Percentiles rank a stretch among this genome's conserved stretches.
phyloP scores from a whole-genome alignment of 2,888 invertebrate genomes.

The Leucophenga montana region DNA sequence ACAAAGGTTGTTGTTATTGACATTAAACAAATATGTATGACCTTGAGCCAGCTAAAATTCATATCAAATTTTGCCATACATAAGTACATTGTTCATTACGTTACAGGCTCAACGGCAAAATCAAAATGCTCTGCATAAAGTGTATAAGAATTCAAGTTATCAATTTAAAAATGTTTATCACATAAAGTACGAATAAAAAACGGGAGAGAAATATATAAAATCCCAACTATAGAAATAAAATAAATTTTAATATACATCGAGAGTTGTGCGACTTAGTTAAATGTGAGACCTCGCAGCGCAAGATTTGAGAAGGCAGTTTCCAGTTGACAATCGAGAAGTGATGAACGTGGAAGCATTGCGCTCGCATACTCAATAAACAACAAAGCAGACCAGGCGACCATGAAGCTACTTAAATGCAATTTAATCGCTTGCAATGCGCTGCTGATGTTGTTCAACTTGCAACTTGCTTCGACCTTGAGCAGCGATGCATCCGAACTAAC shows the following conservation, averaged over 20 bases:
- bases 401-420: conserved; percentile 44
- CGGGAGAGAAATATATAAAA: background rate
- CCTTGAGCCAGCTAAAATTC: too few relatives aligned
- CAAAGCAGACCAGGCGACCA: conserved; percentile 44
- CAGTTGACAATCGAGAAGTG: conserved; percentile 47
- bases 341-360: conserved; percentile 20
- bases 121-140: background rate
- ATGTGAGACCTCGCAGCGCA: background rate
- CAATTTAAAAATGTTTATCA: conserved; percentile 10
- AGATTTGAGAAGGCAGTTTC: conserved; percentile 44
- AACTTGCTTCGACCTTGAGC: conserved; percentile 7
- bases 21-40: too few relatives aligned
- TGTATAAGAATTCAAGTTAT: background rate
- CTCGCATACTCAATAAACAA: background rate
- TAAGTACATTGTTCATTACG: too few relatives aligned
- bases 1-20: too few relatives aligned
- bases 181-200: background rate
- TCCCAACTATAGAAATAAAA: background rate
- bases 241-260: background rate
- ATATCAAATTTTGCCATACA: too few relatives aligned
- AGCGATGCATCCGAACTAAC: too few relatives aligned
- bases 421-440: conserved; percentile 16
- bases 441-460: conserved; percentile 15
- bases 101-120: too few relatives aligned
- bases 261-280: too few relatives aligned